These are phyloP conservation scores for Protaetia brevitarsis DNA, from an alignment of 1,140 invertebrate species.

Conservation along the genomic window DNA sequence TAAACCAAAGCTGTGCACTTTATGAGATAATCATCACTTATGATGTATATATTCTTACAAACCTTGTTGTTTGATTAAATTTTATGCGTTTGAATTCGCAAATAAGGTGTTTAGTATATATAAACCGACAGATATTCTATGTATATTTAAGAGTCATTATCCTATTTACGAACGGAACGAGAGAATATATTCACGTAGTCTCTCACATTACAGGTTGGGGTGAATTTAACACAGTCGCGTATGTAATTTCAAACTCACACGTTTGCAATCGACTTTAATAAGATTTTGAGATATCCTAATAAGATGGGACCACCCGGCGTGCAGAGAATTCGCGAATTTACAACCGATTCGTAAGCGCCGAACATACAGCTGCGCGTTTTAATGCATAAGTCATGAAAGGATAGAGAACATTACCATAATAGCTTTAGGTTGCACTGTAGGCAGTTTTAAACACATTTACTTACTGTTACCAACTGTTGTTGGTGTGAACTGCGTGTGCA, in stretches of 20 bases:
- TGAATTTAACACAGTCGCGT: too few relatives aligned
- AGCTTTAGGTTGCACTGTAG: slow-evolving; percentile 19
- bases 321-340: slow-evolving; percentile 22
- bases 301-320: slow-evolving; percentile 17
- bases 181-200: too few relatives aligned
- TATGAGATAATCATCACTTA: too few relatives aligned
- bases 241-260: background rate
- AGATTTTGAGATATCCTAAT: slow-evolving; percentile 24
- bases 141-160: too few relatives aligned
- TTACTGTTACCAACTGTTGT: slow-evolving; percentile 11
- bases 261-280: slow-evolving; percentile 2
- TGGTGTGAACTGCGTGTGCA: background rate
- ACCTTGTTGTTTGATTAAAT: too few relatives aligned
- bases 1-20: too few relatives aligned
- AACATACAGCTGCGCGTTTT: slow-evolving; percentile 1
- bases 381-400: slow-evolving; percentile 3
- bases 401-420: slow-evolving; percentile 6
- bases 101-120: too few relatives aligned
- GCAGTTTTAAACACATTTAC: slow-evolving; percentile 21
- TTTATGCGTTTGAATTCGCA: too few relatives aligned
- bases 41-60: too few relatives aligned
- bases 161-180: too few relatives aligned
- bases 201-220: too few relatives aligned
- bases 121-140: too few relatives aligned
- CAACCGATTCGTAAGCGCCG: background rate